These are phyloP conservation scores for Archips xylosteana DNA, from an alignment of 2,888 invertebrate species.

Conservation along the genomic window DNA sequence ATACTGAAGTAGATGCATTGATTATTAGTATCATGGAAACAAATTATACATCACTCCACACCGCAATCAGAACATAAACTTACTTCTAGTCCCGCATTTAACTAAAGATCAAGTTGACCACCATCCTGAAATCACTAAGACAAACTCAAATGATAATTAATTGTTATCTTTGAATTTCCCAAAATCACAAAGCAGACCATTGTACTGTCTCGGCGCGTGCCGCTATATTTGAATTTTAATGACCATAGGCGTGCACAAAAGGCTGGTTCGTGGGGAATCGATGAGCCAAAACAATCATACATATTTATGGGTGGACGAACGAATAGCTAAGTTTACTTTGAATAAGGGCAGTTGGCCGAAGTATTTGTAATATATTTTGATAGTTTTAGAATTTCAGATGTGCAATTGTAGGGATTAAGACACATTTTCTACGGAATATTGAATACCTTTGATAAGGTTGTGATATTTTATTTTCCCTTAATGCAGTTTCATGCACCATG, in stretches of 20 bases:
- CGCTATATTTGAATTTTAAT: constrained; percentile 52
- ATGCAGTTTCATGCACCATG: too few species aligned
- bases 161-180: constrained; percentile 37
- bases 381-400: neutral
- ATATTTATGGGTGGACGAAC: constrained; percentile 44
- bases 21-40: too few species aligned
- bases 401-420: too few species aligned
- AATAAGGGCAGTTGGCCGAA: constrained; percentile 4
- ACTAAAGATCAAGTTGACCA: constrained; percentile 2
- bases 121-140: constrained; percentile 13
- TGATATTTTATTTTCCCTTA: too few species aligned
- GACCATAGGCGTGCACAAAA: constrained; percentile 35
- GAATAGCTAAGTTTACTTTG: constrained; percentile 32
- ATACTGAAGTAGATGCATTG: too few species aligned
- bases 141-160: constrained; percentile 10
- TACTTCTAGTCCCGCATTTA: neutral
- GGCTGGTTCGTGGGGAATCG: constrained; percentile 48
- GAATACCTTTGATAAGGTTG: too few species aligned
- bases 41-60: neutral
- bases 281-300: constrained; percentile 53
- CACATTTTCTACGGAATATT: too few species aligned
- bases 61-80: neutral
- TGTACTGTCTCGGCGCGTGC: constrained; percentile 32
- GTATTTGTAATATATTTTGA: constrained; percentile 7
- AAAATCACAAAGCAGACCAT: constrained; percentile 41